phyloP scores from a whole-genome alignment of 2,797 vertebrate genomes.

The Falco naumanni region DNA sequence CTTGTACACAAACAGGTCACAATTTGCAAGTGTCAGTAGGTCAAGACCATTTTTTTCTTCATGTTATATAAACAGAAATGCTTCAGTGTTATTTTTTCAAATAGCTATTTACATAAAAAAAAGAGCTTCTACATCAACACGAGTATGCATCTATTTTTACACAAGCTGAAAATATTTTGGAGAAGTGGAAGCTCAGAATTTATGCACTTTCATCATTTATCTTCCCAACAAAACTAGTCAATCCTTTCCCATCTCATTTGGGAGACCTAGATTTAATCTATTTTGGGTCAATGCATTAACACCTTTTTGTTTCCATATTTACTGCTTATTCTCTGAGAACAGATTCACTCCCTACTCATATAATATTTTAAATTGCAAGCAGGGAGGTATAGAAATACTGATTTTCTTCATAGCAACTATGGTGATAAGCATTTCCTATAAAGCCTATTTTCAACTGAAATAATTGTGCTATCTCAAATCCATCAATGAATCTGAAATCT shows the following conservation, averaged over 20 bases:
- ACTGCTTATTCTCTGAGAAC: conserved; percentile 11
- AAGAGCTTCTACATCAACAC: conserved; percentile 6
- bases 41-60: not conserved
- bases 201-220: conserved; percentile 23
- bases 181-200: conserved; percentile 39
- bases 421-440: not conserved
- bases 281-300: conserved; percentile 51
- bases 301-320: conserved; percentile 46
- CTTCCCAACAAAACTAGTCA: not conserved
- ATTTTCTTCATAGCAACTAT: conserved; percentile 24
- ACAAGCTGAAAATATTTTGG: conserved; percentile 9
- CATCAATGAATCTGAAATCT: conserved; percentile 47
- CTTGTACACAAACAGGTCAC: conserved; percentile 32
- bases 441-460: conserved; percentile 48
- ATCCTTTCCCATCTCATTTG: not conserved
- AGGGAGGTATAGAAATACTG: conserved; percentile 3
- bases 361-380: conserved; percentile 32
- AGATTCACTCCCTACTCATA: not conserved
- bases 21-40: conserved; percentile 35
- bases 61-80: conserved; percentile 29
- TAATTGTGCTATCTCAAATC: conserved; percentile 35
- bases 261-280: conserved; percentile 56
- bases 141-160: conserved; percentile 5
- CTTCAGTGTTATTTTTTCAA: not conserved
- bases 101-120: conserved; percentile 26